Evolutionary conservation across 92 coral and sea anemone species (phyloP).

Genomic region (Blastomussa wellsi): DNA sequence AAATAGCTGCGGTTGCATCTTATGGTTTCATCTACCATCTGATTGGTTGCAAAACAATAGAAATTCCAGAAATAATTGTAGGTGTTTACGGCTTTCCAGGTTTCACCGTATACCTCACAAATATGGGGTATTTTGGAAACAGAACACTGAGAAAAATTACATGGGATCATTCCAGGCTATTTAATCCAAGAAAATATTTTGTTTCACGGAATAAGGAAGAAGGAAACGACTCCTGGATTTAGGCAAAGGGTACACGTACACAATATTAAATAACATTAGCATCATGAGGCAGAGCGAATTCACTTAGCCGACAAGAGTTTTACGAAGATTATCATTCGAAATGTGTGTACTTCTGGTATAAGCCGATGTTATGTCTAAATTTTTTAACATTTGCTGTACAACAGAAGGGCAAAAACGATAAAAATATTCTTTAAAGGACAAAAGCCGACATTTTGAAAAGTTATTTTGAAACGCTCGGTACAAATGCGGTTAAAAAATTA

Average conservation of each 20-base stretch:
- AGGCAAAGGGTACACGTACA: background rate
- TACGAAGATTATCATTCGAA: background rate
- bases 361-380: background rate
- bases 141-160: background rate
- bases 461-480: constrained; percentile 10
- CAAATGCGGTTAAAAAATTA: constrained; percentile 2
- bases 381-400: background rate
- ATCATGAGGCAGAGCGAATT: background rate
- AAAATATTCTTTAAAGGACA: background rate
- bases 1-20: too few species aligned
- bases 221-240: background rate
- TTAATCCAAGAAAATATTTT: background rate
- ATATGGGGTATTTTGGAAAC: background rate
- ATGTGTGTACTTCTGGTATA: background rate
- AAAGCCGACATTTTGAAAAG: background rate
- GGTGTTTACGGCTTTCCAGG: too few species aligned
- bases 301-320: background rate
- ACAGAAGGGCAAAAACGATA: background rate
- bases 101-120: background rate
- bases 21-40: too few species aligned
- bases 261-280: background rate
- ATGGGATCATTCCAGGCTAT: background rate
- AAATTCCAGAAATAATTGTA: too few species aligned
- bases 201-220: background rate
- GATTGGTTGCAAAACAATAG: too few species aligned